Base-by-base conservation (phyloP, 2,113 vertebrate species). In the Sus scrofa region DNA sequence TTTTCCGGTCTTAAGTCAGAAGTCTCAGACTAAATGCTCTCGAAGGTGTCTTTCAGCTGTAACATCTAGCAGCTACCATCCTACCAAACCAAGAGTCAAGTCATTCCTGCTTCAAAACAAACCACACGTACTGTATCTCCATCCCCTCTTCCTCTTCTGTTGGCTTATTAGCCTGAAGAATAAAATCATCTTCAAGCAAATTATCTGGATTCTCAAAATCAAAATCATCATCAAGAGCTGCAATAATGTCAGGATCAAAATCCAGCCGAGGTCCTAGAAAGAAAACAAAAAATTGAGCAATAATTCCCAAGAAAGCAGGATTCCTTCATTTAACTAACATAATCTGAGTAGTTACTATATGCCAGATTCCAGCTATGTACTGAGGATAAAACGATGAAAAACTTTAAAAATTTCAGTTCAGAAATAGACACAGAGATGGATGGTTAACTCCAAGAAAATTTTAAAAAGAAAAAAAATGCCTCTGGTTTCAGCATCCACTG, bases 221-320 rank as follows among this genome's bases (percentile, higher is more conserved):
- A 98, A 99, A 99, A 98, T 99, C 99, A 85, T 99, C 99, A 96
- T 99, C 99, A 32, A 99, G 99, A 52, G 99, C 99, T 0, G 99
- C 99, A 78, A 99, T 99, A 67, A 99, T 99, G 97, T 99, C 99
- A 1, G 99, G 99, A 97, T 99, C 99, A 99, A 99, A 99, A 98
- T 99, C 99, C 68, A 99, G 97, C 7, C 99, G 98, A 0, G 99
- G 99, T 18, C 99, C 99, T 99, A 98, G 12, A 93, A 86, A 63
- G 7, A 77, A 82, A 91, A 90, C 75, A 97, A 58, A 4, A 24
- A 30, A 58, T 10, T 73, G 15, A 95, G 18, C 30, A 79, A 6
- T 19, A 86, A 94, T 68, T 86, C 37, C 60, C 52, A 70, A 79
- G 44, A 86, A 32, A 97, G 65, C 44, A 91, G 1, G 34, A 63